phyloP scores from a whole-genome alignment of 2,113 vertebrate species.

The Etheostoma cragini region DNA sequence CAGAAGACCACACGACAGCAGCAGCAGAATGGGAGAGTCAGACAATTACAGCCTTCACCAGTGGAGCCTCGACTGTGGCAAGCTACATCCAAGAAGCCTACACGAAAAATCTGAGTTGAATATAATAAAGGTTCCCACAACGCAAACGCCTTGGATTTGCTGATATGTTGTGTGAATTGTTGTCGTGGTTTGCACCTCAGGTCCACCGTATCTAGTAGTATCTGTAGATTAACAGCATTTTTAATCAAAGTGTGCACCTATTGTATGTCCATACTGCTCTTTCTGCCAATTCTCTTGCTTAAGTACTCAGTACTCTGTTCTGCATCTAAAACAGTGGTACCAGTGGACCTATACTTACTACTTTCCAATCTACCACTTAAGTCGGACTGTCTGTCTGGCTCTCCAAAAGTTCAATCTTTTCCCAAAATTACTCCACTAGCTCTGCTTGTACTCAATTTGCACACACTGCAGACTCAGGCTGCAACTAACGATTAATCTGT shows the following conservation, averaged over 20 bases:
- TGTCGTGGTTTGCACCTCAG: too few relatives aligned
- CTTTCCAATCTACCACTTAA: not conserved
- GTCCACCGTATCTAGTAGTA: too few relatives aligned
- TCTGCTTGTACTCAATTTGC: not conserved
- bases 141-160: too few relatives aligned
- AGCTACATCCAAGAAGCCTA: not conserved
- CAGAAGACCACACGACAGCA: slow-evolving; percentile 23
- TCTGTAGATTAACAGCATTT: not conserved
- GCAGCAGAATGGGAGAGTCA: slow-evolving; percentile 17
- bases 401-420: not conserved
- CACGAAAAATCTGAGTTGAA: not conserved
- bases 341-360: not conserved
- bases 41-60: slow-evolving; percentile 21
- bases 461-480: not conserved
- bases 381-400: not conserved
- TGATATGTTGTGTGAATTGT: too few relatives aligned
- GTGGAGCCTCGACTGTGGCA: not conserved
- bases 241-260: not conserved
- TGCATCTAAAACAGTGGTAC: not conserved
- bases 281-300: not conserved
- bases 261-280: not conserved
- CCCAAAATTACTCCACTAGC: not conserved
- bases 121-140: too few relatives aligned
- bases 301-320: not conserved
- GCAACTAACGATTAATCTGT: too few relatives aligned